Evolutionary conservation across 2,797 vertebrate species (phyloP), one percentile per base, ranked within the genome.

Genomic region (Peromyscus attwateri): DNA sequence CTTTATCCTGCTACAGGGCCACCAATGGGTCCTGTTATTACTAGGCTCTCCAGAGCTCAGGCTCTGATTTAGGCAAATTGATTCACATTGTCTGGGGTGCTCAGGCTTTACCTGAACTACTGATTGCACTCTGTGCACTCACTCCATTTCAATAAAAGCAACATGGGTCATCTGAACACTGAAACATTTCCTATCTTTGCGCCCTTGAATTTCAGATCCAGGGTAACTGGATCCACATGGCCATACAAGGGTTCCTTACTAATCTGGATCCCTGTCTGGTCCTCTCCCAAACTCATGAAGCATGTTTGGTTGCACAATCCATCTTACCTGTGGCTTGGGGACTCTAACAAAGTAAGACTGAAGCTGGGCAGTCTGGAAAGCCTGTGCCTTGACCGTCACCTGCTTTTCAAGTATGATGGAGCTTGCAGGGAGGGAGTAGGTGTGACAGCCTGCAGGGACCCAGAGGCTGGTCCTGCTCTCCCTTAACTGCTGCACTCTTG

Each of bases 11-110:
- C 29, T 2, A 6, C 25, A 46, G 25, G 11, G 27, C 68, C 40
- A 27, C 6, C 1, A 0, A 16, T 3, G 77, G 46, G 57, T 7
- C 12, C 0, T 1, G 40, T 31, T 75, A 70, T 55, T 62, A 49
- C 27, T 9, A 37, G 55, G 14, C 23, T 66, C 64, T 40, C 29
- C 14, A 40, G 89, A 62, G 49, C 73, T 34, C n/a, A 23, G 31
- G 9, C 23, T 94, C 49, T 0, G 0, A 55, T 27, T 85, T 37
- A n/a, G 17, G 60, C 80, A 14, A 21, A 2, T 80, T 55, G 43
- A 46, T 19, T 92, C 79, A 43, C 8, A 64, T 23, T 5, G 12
- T 13, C 29, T 49, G 14, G 52, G 2, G 13, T 49, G 17, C 43
- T 71, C 16, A 49, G 71, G 10, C 40, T 8, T 12, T 6, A 25